phyloP scores from a whole-genome alignment of 2,888 invertebrate species.

The Nemapogon koenigi region DNA sequence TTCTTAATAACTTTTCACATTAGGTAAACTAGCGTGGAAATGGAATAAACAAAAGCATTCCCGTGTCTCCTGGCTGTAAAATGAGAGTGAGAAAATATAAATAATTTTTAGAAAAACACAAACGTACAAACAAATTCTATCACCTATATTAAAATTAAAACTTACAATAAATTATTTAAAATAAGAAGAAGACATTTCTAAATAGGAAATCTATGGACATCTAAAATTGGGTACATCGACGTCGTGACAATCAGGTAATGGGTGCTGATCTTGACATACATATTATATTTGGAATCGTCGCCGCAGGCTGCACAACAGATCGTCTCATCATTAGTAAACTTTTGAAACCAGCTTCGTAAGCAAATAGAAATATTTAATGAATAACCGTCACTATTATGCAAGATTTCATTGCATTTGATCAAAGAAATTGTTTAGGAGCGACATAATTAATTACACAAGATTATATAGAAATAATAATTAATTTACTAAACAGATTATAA shows the following conservation, averaged over 20 bases:
- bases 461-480: neutral
- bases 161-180: too few relatives aligned
- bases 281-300: constrained; percentile 24
- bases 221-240: too few relatives aligned
- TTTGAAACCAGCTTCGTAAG: constrained; percentile 3
- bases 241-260: constrained; percentile 31
- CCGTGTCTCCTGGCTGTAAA: too few relatives aligned
- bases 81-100: too few relatives aligned
- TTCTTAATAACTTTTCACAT: too few relatives aligned
- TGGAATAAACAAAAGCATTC: too few relatives aligned
- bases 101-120: too few relatives aligned
- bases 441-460: neutral
- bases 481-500: neutral
- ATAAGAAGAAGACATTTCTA: too few relatives aligned
- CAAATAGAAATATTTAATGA: constrained; percentile 4
- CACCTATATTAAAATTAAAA: too few relatives aligned
- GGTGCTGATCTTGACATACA: constrained; percentile 24
- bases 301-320: constrained; percentile 12
- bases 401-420: neutral
- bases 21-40: too few relatives aligned
- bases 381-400: constrained; percentile 3
- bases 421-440: neutral
- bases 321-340: constrained; percentile 5
- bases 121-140: too few relatives aligned
- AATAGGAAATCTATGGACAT: too few relatives aligned